A percentile compares a stretch with the other conserved stretches of the same genome.
Evolutionary conservation across 2,797 vertebrate species (phyloP).

Genomic region (Lindbergichthys nudifrons): DNA sequence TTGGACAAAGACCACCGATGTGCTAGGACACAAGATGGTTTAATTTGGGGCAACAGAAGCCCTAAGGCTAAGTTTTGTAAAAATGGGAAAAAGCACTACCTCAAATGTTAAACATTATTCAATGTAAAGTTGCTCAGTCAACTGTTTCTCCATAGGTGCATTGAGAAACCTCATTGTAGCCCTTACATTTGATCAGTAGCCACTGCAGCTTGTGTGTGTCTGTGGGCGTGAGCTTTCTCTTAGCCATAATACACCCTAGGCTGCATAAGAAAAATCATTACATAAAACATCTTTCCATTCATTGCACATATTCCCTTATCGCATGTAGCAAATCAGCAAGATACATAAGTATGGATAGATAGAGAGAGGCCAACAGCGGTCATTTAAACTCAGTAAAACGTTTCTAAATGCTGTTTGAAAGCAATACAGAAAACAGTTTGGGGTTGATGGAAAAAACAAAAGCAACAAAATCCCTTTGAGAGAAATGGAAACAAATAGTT

Average conservation of each 20-base stretch:
- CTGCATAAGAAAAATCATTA: conserved; percentile 31
- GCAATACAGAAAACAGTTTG: conserved; percentile 11
- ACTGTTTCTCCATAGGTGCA: not conserved
- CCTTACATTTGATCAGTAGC: not conserved
- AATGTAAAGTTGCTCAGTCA: conserved; percentile 1
- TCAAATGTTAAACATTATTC: not conserved
- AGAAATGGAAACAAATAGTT: not conserved
- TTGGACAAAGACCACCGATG: conserved; percentile 52
- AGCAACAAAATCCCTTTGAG: conserved; percentile 1
- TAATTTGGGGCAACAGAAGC: conserved; percentile 61
- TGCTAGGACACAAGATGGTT: conserved; percentile 20
- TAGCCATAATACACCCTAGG: not conserved
- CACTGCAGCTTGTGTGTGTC: not conserved
- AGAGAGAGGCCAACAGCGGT: conserved; percentile 21
- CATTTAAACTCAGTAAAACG: conserved; percentile 16
- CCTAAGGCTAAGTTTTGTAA: conserved; percentile 20
- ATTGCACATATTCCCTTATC: conserved; percentile 30
- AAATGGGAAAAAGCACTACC: not conserved
- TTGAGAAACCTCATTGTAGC: not conserved
- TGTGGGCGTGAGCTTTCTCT: not conserved
- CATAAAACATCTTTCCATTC: conserved; percentile 23
- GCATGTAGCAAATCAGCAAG: conserved; percentile 18
- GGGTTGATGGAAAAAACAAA: not conserved
- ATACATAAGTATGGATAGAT: conserved; percentile 10
- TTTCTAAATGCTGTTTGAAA: conserved; percentile 20